These are phyloP conservation scores for Tragelaphus oryx DNA, from an alignment of 2,797 vertebrate genomes.

Conservation along the genomic window DNA sequence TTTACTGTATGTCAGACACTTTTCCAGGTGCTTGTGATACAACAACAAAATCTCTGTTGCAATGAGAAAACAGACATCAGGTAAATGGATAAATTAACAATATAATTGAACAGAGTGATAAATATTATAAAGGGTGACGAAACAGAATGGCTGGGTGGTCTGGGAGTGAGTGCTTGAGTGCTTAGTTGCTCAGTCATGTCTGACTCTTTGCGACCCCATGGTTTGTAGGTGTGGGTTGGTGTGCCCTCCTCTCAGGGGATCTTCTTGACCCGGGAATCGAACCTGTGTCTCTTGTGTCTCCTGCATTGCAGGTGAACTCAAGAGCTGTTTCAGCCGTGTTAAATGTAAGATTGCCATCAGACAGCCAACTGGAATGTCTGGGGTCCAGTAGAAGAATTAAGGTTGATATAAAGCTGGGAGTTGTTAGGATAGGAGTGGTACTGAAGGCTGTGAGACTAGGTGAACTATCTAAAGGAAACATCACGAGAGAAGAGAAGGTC, in stretches of 20 bases:
- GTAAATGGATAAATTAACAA: not conserved
- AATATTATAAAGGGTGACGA: not conserved
- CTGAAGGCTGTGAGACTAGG: not conserved
- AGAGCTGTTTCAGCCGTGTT: not conserved
- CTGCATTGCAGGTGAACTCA: not conserved
- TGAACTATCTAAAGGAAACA: not conserved
- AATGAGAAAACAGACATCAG: not conserved
- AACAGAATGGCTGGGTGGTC: not conserved
- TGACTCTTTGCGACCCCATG: not conserved
- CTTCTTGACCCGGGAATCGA: not conserved
- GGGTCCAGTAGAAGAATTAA: not conserved
- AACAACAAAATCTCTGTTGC: not conserved
- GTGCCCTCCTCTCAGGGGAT: not conserved
- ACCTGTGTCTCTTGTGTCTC: not conserved
- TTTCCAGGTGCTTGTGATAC: not conserved
- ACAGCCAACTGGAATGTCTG: not conserved
- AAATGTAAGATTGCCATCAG: not conserved
- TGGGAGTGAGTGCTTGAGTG: not conserved
- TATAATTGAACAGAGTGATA: not conserved
- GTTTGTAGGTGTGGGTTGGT: not conserved
- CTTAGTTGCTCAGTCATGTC: not conserved
- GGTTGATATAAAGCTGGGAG: not conserved
- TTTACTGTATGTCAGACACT: not conserved
- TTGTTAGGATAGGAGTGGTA: not conserved
- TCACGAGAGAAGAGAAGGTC: not conserved